These are phyloP conservation scores for Phrynocephalus forsythii DNA, from an alignment of 2,797 vertebrate species.

Conservation along the genomic window DNA sequence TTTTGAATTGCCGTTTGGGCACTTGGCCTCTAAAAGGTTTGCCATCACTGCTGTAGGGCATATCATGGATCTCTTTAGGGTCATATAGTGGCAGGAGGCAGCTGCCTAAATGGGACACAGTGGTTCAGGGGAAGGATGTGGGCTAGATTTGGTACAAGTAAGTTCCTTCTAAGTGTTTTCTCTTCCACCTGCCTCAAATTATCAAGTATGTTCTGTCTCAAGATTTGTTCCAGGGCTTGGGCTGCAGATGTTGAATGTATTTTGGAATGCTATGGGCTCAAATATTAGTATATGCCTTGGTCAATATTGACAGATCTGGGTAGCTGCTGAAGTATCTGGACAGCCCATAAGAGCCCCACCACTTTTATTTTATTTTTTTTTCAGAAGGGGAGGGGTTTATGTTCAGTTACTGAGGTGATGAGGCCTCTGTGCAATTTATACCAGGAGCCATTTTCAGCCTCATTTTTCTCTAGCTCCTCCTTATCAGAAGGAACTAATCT, in stretches of 20 bases:
- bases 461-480: background rate
- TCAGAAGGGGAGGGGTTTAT: background rate
- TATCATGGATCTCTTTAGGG: background rate
- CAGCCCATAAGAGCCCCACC: no score
- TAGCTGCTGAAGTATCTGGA: slow-evolving; percentile 32
- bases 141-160: background rate
- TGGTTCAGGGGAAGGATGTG: background rate
- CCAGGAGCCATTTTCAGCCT: background rate
- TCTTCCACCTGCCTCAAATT: background rate
- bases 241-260: background rate
- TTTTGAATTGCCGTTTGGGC: no score
- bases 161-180: background rate
- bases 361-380: background rate
- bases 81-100: background rate
- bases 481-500: background rate
- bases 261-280: background rate
- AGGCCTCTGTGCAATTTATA: background rate
- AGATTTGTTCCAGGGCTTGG: background rate
- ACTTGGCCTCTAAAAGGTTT: no score
- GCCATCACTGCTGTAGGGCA: no score
- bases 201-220: background rate
- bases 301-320: slow-evolving; percentile 34
- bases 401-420: background rate
- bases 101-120: background rate
- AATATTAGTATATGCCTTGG: slow-evolving; percentile 15